Conservation (phyloP, 2,797 vertebrate genomes). For the Eidolon dupreanum region DNA sequence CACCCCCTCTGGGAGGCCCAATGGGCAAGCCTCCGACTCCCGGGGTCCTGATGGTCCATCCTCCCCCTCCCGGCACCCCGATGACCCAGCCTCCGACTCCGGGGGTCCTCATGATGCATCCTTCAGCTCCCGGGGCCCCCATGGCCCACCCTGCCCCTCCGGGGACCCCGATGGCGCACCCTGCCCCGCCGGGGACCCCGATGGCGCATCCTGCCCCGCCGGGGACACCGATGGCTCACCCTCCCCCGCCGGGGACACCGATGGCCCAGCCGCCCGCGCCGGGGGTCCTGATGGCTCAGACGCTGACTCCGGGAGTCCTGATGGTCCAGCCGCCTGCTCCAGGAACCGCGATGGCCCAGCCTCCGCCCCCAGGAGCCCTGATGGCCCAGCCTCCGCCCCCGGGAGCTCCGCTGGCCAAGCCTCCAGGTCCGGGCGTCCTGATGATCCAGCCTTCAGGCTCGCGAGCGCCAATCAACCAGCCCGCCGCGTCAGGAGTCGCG, state of each 20-base stretch:
- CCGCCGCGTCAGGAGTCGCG: conserved; percentile 51
- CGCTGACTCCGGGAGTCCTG: conserved; percentile 48
- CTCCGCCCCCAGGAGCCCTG: conserved; percentile 29
- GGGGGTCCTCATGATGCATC: conserved; percentile 68
- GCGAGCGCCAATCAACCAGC: conserved; percentile 47
- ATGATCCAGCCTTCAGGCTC: conserved; percentile 67
- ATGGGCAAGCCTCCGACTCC: conserved; percentile 63
- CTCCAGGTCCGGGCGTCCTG: conserved; percentile 61
- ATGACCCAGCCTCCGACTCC: conserved; percentile 65
- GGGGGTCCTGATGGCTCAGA: conserved; percentile 67
- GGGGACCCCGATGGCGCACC: conserved; percentile 39
- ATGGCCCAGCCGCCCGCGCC: conserved; percentile 62
- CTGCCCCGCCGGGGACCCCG: conserved; percentile 49
- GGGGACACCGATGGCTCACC: conserved; percentile 49
- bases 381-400: conserved; percentile 62
- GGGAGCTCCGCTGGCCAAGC: conserved; percentile 46
- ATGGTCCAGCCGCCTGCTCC: conserved; percentile 54
- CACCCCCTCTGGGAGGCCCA: conserved; percentile 55
- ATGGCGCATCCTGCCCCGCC: conserved; percentile 46
- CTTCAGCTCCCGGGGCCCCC: conserved; percentile 13
- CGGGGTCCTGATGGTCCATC: conserved; percentile 70
- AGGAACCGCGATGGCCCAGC: conserved; percentile 50
- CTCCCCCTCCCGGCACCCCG: conserved; percentile 26
- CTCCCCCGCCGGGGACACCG: conserved; percentile 33
- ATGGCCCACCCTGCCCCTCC: conserved; percentile 42